Evolutionary conservation across 30 jellyfish, hydroid and myxozoan genomes (phyloP), one percentile per base, ranked within the genome.

Genomic region (Turritopsis rubra): DNA sequence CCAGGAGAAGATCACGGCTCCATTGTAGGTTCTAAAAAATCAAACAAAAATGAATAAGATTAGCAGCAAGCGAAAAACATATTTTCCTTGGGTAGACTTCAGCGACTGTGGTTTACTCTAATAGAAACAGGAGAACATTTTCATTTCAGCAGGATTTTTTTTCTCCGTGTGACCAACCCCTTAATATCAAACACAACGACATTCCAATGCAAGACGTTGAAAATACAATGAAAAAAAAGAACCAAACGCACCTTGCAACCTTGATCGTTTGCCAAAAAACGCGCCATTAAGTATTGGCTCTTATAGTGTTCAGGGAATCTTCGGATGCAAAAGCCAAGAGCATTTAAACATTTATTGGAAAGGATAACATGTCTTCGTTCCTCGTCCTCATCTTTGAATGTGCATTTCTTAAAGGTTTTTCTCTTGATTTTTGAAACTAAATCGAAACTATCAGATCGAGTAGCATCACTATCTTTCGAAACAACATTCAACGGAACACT

Each of bases 281-380:
- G 83, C 16, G 98, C 95, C 84, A 88, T 87, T 52, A 72, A 52
- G 80, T 88, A 85, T 78, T 88, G 98, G 70, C 98, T 92, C 70
- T 92, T 92, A 72, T 92, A 92, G 77, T 92, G 98, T 54, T 92
- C 98, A 30, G 96, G 98, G 29, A 92, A 92, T 30, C 98, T 68
- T n/a, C 80, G 89, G 76, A 92, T 29, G 81, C 98, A 92, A 73
- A 85, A 80, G 23, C 92, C 81, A 21, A 92, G 65, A 21, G 95
- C 96, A 18, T 81, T 75, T 65, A 92, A 8, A 73, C 98, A 92
- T 7, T 89, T 86, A 74, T 92, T 95, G 53, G 94, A 82, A 0
- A 85, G 65, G 0, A 17, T 9, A 7, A 81, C 87, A 29, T 85
- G 82, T 0, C 89, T 87, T n/a, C 85, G 53, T 41, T 28, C 52